Conservation (phyloP, 64 coral and sea anemone species). For the Stichodactyla mertensii region DNA sequence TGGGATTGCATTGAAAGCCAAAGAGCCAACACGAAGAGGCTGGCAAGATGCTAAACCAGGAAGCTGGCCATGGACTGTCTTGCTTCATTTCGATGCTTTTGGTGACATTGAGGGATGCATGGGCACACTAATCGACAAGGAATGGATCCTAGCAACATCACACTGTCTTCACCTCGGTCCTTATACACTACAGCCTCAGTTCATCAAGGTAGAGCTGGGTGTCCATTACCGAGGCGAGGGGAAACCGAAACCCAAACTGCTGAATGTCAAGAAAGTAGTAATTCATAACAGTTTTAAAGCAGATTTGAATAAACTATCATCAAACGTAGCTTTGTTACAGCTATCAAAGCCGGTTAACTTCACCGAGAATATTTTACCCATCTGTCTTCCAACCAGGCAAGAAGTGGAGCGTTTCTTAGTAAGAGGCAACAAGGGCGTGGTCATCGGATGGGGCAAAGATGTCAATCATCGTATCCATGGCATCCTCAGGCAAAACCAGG, state of each 20-base stretch:
- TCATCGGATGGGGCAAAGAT: conserved; percentile 74
- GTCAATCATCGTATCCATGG: conserved; percentile 36
- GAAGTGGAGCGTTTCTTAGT: conserved; percentile 34
- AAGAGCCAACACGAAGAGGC: conserved; percentile 14
- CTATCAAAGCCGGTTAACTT: conserved; percentile 54
- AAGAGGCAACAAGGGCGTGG: conserved; percentile 35
- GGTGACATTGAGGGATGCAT: conserved; percentile 86
- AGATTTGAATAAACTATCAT: conserved; percentile 41
- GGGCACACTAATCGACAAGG: conserved; percentile 77
- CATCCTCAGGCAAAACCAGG: conserved; percentile 48
- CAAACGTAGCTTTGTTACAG: conserved; percentile 74
- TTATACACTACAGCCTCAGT: conserved; percentile 15
- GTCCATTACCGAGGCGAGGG: conserved; percentile 36
- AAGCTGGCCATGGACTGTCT: conserved; percentile 74
- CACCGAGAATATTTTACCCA: conserved; percentile 56
- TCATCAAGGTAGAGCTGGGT: conserved; percentile 70
- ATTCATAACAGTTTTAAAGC: conserved; percentile 66
- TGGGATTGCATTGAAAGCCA: conserved; percentile 54
- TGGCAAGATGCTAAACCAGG: conserved; percentile 46
- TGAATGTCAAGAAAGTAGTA: conserved; percentile 48
- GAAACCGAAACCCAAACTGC: conserved; percentile 17
- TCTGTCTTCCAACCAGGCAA: conserved; percentile 65
- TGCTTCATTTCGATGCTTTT: conserved; percentile 63
- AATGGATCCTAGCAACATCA: conserved; percentile 78
- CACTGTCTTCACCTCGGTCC: conserved; percentile 50